Evolutionary conservation across 2,888 invertebrate genomes (phyloP), one percentile per base, ranked within the genome.

Genomic region (Limnephilus lunatus): DNA sequence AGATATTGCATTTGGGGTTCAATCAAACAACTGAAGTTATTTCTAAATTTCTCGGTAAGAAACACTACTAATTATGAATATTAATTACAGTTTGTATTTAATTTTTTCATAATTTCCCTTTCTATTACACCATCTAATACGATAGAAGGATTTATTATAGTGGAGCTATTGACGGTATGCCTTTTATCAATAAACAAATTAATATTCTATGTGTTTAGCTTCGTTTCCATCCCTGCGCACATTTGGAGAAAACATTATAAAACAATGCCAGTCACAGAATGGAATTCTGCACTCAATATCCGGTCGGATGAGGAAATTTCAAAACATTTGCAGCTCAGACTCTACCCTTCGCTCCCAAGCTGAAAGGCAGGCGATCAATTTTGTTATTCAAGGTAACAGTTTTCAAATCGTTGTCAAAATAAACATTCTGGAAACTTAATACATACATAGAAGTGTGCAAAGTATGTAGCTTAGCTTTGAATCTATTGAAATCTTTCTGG

Each of bases 311-410:
- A 94, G 94, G 95, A 3, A 94, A 93, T 93, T 94, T 95, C 94
- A 91, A 31, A 91, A 94, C 88, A 94, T 94, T n/a, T 90, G 83
- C 44, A 94, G 94, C 81, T n/a, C 89, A 3, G 92, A 94, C 83
- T 81, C 81, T 15, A 81, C 82, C 31, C 89, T 94, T 48, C 94
- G 94, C 82, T 93, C 95, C 85, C 95, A 95, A 81, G 95, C 96
- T 0, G 95, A 95, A 94, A 94, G 96, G 35, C 96, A 96, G 94
- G 96, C 96, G 0, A 94, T 96, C 93, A 96, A 96, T 94, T 96
- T 96, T 93, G 93, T 96, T 4, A 95, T 96, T 53, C 96, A 96
- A 95, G 96, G 96, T 95, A 89, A n/a, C 25, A 2, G 25, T 25
- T 68, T 68, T 68, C 2, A 9, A 68, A n/a, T 25, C 0, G 25